Conservation (phyloP, 1,140 invertebrate genomes). For the Mizuhopecten yessoensis region DNA sequence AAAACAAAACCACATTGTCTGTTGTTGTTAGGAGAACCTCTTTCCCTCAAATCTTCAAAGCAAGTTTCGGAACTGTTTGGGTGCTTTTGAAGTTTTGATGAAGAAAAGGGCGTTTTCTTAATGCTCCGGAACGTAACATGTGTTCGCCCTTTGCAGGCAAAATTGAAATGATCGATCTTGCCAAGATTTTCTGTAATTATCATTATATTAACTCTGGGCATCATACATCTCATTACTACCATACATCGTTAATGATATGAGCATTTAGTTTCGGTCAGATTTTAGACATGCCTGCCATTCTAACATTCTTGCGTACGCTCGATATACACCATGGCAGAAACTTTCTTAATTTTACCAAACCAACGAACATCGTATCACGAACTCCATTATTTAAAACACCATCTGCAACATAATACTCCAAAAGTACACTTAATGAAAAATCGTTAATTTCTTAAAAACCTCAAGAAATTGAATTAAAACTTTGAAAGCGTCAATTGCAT, state of each 20-base stretch:
- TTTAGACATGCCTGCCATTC: background rate
- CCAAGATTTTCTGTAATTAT: conserved; percentile 27
- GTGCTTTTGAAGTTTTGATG: background rate
- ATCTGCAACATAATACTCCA: too few species aligned
- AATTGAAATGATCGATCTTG: background rate
- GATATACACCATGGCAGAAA: too few species aligned
- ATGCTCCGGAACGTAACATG: background rate
- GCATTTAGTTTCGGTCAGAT: background rate
- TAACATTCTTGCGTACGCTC: background rate
- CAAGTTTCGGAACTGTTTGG: background rate
- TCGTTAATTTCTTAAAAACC: too few species aligned
- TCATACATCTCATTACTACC: background rate
- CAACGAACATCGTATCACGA: too few species aligned
- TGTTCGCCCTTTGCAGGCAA: background rate
- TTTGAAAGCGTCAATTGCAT: too few species aligned
- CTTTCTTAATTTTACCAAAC: too few species aligned
- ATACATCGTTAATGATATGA: background rate
- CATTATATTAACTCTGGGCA: background rate
- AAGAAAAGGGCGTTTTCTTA: conserved; percentile 3
- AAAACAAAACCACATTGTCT: conserved; percentile 29
- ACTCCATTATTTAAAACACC: too few species aligned
- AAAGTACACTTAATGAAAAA: too few species aligned
- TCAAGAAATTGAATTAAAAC: too few species aligned
- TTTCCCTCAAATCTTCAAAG: background rate
- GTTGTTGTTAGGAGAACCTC: background rate